Conservation (phyloP, 1,140 invertebrate species). For the Drosophila pallidifrons region DNA sequence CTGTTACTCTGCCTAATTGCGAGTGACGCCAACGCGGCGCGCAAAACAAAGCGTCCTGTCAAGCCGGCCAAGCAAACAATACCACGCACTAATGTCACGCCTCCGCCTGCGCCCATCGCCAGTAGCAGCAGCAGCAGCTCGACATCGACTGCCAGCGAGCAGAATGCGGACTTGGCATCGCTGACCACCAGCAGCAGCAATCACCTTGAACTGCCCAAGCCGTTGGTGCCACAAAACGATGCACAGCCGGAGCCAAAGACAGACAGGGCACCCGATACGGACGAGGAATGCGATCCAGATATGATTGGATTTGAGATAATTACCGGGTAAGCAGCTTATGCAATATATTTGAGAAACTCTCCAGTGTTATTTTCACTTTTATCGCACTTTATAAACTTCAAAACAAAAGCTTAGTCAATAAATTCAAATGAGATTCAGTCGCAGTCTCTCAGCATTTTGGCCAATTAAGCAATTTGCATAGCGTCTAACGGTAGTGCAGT, state of each 20-base stretch:
- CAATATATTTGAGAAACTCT: slow-evolving; percentile 40
- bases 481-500: slow-evolving; percentile 30
- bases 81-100: slow-evolving; percentile 81
- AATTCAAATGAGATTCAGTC: slow-evolving; percentile 54
- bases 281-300: slow-evolving; percentile 93
- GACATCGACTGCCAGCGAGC: slow-evolving; percentile 27
- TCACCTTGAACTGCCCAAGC: slow-evolving; percentile 65
- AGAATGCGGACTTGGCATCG: slow-evolving; percentile 31
- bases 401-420: slow-evolving; percentile 30
- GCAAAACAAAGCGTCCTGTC: slow-evolving; percentile 84
- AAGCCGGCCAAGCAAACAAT: slow-evolving; percentile 83
- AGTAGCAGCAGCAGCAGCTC: slow-evolving; percentile 33
- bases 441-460: slow-evolving; percentile 33
- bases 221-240: slow-evolving; percentile 59
- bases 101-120: slow-evolving; percentile 57
- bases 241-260: slow-evolving; percentile 70
- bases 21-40: slow-evolving; percentile 77
- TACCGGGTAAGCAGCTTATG: slow-evolving; percentile 88
- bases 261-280: slow-evolving; percentile 66
- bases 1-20: slow-evolving; percentile 79
- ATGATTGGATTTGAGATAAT: slow-evolving; percentile 96
- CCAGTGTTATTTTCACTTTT: slow-evolving; percentile 61
- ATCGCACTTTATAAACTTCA: background rate
- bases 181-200: slow-evolving; percentile 36
- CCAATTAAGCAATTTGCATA: slow-evolving; percentile 73